Percentiles rank a stretch among this genome's conserved stretches.
Conservation (phyloP, 2,797 vertebrate species). For the Coracias cyanogaster region DNA sequence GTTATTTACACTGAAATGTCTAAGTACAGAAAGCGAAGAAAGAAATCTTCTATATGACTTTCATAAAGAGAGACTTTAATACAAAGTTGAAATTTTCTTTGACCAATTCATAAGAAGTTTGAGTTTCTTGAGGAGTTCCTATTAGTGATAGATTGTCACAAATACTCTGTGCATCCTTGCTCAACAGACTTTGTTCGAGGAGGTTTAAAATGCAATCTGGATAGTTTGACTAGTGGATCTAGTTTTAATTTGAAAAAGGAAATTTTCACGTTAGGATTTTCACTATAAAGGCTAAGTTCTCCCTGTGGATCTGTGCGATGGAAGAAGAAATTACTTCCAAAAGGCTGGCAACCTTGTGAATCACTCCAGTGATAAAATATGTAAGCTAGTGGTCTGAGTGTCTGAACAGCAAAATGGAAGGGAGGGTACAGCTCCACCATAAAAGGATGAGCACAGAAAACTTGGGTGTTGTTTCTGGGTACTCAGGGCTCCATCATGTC, state of each 20-base stretch:
- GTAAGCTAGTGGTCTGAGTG: background rate
- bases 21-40: background rate
- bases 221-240: background rate
- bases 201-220: background rate
- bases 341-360: conserved; percentile 7
- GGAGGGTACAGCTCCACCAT: background rate
- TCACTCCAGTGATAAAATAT: conserved; percentile 27
- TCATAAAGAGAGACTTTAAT: background rate
- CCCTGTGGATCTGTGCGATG: background rate
- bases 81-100: background rate
- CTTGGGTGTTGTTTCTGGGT: background rate
- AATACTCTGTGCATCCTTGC: background rate
- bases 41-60: background rate
- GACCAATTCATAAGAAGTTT: background rate
- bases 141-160: background rate
- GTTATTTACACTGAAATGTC: background rate
- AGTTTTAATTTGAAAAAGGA: conserved; percentile 47
- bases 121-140: background rate
- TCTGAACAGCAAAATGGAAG: background rate
- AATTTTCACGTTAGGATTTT: conserved; percentile 25
- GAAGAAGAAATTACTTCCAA: conserved; percentile 29
- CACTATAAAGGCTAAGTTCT: background rate
- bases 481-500: background rate
- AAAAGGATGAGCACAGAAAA: background rate
- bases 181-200: background rate